Conservation (phyloP, 2,888 invertebrate genomes). For the Callyntrura sp. region DNA sequence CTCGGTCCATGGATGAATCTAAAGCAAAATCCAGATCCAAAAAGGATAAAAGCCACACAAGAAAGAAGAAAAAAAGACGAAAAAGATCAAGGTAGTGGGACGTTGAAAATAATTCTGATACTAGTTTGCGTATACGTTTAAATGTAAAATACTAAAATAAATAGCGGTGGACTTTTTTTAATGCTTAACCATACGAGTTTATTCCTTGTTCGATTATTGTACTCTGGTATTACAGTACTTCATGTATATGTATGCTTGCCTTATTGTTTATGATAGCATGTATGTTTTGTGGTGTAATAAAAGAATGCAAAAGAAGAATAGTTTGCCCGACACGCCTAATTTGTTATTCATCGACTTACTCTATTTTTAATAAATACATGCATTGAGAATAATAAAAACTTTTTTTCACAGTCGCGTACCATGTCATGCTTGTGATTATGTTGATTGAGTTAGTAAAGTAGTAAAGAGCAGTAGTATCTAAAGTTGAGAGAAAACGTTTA, state of each 20-base stretch:
- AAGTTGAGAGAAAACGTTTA: constrained; percentile 14
- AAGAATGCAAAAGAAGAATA: constrained; percentile 11
- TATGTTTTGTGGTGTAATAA: not conserved
- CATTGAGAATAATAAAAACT: constrained; percentile 52
- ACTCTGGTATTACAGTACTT: not conserved
- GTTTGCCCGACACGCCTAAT: constrained; percentile 80
- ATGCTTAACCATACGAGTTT: not conserved
- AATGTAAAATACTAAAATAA: too few species aligned
- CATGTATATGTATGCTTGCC: not conserved
- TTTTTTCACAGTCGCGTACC: constrained; percentile 50
- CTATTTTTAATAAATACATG: constrained; percentile 22
- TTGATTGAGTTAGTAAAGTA: constrained; percentile 51
- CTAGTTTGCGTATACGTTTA: too few species aligned
- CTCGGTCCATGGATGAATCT: too few species aligned
- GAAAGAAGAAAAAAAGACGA: too few species aligned
- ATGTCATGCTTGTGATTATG: constrained; percentile 66
- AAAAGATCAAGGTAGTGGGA: too few species aligned
- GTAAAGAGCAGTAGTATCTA: not conserved
- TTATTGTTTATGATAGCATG: not conserved
- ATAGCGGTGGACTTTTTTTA: not conserved
- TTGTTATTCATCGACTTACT: constrained; percentile 82
- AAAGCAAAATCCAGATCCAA: too few species aligned
- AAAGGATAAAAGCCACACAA: too few species aligned
- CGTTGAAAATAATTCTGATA: too few species aligned
- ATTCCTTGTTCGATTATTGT: not conserved